Evolutionary conservation across 2,113 vertebrate species (phyloP).

Genomic region (Vulpes ferrilata): DNA sequence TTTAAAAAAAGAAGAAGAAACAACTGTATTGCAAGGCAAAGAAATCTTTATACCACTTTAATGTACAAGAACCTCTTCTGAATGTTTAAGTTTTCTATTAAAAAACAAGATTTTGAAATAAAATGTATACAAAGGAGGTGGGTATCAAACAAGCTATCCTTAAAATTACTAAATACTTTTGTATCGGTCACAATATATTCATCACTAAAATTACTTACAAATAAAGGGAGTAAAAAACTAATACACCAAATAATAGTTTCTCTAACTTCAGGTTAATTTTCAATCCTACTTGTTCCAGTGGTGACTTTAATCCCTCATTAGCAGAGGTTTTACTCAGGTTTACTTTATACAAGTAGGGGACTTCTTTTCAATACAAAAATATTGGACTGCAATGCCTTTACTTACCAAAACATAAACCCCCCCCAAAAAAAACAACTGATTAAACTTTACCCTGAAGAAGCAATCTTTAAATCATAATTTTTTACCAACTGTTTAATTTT

Average conservation of each 20-base stretch:
- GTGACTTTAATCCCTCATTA: conserved; percentile 26
- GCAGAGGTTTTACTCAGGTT: conserved; percentile 78
- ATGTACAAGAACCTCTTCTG: not conserved
- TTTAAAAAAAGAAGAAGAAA: too few relatives aligned
- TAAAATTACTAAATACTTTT: not conserved
- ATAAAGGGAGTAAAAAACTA: not conserved
- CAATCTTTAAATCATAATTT: conserved; percentile 83
- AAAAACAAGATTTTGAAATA: conserved; percentile 43
- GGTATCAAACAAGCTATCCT: not conserved
- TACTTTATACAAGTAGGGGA: conserved; percentile 77
- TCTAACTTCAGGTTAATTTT: conserved; percentile 39
- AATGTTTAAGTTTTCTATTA: conserved; percentile 27
- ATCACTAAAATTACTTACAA: conserved; percentile 12
- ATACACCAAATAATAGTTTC: conserved; percentile 52
- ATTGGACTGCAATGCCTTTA: not conserved
- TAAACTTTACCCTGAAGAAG: conserved; percentile 68
- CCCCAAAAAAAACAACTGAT: conserved; percentile 70
- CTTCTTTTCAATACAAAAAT: conserved; percentile 74
- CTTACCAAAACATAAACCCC: not conserved
- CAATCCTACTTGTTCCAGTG: conserved; percentile 72
- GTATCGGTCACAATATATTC: not conserved
- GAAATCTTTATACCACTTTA: not conserved
- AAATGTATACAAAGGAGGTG: not conserved
- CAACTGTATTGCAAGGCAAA: conserved; percentile 23
- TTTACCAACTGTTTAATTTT: conserved; percentile 88